phyloP scores from a whole-genome alignment of 1,140 invertebrate species.

The Leguminivora glycinivorella region DNA sequence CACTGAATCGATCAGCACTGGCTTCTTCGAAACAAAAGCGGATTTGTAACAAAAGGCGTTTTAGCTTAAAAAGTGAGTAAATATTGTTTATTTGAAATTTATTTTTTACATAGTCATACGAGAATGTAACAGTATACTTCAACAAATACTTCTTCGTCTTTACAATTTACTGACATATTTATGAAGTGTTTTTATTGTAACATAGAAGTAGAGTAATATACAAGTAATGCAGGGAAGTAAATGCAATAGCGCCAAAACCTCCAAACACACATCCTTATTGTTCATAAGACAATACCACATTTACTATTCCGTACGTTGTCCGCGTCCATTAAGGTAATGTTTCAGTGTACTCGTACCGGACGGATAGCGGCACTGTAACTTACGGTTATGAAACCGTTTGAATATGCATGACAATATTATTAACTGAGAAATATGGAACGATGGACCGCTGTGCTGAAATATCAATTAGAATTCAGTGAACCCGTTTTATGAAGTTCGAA shows the following conservation, averaged over 20 bases:
- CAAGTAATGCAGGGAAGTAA: constrained; percentile 14
- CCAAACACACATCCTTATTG: not conserved
- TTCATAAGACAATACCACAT: not conserved
- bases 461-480: too few species aligned
- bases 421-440: constrained; percentile 8
- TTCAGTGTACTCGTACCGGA: too few species aligned
- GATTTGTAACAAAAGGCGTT: too few species aligned
- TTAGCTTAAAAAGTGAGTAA: too few species aligned
- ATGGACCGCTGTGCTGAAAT: not conserved
- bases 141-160: too few species aligned
- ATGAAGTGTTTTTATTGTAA: not conserved
- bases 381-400: constrained; percentile 3
- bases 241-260: not conserved
- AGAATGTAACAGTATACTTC: too few species aligned
- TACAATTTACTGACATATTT: too few species aligned
- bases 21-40: too few species aligned
- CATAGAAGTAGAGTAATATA: not conserved
- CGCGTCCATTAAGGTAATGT: not conserved
- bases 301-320: not conserved
- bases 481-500: too few species aligned
- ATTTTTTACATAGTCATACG: too few species aligned
- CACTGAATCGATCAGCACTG: too few species aligned
- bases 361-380: not conserved
- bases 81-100: too few species aligned
- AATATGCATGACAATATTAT: constrained; percentile 12